phyloP scores from a whole-genome alignment of 2,113 vertebrate genomes.

The Phalacrocorax brasilianus region DNA sequence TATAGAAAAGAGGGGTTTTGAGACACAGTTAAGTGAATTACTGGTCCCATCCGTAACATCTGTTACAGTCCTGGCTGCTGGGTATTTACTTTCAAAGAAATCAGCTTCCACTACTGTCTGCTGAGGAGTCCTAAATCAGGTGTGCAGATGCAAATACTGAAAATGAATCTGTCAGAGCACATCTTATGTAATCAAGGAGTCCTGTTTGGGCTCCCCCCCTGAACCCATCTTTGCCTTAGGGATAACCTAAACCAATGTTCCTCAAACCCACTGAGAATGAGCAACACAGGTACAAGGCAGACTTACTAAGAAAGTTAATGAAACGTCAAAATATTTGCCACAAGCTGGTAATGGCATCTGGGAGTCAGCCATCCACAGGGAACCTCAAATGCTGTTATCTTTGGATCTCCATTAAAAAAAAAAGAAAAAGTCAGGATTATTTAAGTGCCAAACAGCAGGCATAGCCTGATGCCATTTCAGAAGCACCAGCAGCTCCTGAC shows the following conservation, averaged over 20 bases:
- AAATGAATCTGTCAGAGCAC: constrained; percentile 29
- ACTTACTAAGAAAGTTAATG: background rate
- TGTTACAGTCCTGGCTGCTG: background rate
- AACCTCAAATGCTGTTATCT: background rate
- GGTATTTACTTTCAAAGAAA: constrained; percentile 39
- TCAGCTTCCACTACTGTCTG: background rate
- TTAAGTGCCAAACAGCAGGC: background rate
- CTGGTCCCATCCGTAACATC: background rate
- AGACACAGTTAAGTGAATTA: constrained; percentile 37
- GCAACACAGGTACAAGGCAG: background rate
- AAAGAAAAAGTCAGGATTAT: background rate
- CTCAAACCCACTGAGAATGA: background rate
- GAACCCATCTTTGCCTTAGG: background rate
- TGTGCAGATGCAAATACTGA: constrained; percentile 6
- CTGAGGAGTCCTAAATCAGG: background rate
- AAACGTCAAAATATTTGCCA: background rate
- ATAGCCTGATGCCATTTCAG: background rate
- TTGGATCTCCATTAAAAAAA: background rate
- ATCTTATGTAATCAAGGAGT: background rate
- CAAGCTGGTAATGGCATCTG: background rate
- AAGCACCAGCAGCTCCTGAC: background rate
- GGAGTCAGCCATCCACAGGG: background rate
- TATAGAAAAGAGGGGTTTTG: background rate
- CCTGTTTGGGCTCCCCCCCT: background rate
- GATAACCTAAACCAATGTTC: background rate